phyloP scores from a whole-genome alignment of 2,113 vertebrate genomes.

The Castor canadensis region DNA sequence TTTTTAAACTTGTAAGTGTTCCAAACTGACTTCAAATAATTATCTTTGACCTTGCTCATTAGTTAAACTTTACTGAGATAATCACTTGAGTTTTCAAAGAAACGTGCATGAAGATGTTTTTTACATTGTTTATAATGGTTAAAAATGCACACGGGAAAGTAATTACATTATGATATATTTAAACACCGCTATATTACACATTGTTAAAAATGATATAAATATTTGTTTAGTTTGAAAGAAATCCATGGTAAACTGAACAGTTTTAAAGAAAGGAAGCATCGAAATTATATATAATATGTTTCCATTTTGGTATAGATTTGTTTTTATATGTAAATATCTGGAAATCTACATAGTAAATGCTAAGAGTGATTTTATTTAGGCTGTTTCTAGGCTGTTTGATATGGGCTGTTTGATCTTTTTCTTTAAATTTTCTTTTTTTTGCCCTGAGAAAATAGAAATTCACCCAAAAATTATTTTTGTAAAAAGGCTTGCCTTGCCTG shows the following conservation, averaged over 20 bases:
- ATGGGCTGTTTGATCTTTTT: not conserved
- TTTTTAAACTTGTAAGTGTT: conserved; percentile 11
- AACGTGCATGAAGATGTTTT: not conserved
- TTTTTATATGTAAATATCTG: not conserved
- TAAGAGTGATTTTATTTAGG: not conserved
- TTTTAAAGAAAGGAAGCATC: not conserved
- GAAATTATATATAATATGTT: not conserved
- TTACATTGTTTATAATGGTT: not conserved
- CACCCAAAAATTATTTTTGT: conserved; percentile 28
- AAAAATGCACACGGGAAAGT: not conserved
- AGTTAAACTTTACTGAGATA: conserved; percentile 10
- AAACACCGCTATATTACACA: not conserved
- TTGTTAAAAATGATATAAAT: conserved; percentile 1
- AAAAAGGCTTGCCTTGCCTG: not conserved
- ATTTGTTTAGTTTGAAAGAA: not conserved
- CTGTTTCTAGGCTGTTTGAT: not conserved
- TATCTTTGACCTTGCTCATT: not conserved
- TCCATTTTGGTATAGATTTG: not conserved
- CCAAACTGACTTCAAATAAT: not conserved
- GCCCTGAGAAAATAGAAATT: conserved; percentile 5
- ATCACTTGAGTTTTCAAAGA: conserved; percentile 31
- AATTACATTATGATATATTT: not conserved
- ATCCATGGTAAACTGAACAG: not conserved
- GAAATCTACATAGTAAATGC: not conserved
- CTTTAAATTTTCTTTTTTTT: conserved; percentile 23